Evolutionary conservation across 2,113 vertebrate genomes (phyloP).

Genomic region (Laticauda laticaudata): DNA sequence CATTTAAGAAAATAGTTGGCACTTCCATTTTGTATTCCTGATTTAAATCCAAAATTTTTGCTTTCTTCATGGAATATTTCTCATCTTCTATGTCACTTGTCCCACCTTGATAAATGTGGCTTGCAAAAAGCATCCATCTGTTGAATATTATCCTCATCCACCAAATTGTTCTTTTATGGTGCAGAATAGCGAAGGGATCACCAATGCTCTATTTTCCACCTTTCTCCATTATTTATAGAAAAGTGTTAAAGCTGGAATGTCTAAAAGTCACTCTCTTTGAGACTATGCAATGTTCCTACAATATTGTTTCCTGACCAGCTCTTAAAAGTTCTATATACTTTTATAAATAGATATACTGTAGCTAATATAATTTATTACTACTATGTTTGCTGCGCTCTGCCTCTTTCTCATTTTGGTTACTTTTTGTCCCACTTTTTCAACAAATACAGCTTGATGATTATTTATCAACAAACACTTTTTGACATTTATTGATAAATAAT

Average conservation of each 20-base stretch:
- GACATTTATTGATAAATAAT: background rate
- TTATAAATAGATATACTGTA: background rate
- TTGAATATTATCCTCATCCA: background rate
- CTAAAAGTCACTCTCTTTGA: background rate
- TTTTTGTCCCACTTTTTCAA: background rate
- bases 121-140: background rate
- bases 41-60: background rate
- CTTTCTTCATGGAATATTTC: background rate
- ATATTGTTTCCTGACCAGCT: background rate
- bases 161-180: background rate
- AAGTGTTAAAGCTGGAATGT: background rate
- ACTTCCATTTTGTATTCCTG: conserved; percentile 16
- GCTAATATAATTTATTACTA: background rate
- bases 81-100: background rate
- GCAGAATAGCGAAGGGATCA: background rate
- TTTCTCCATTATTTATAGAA: background rate
- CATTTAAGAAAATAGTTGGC: conserved; percentile 32
- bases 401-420: background rate
- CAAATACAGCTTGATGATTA: too few species aligned
- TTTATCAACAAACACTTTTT: background rate
- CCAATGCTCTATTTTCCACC: background rate
- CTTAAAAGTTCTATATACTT: background rate
- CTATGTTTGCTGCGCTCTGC: background rate
- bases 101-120: background rate
- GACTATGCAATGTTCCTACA: background rate